These are phyloP conservation scores for Hystrix brachyura DNA, from an alignment of 2,113 vertebrate species.

Conservation along the genomic window DNA sequence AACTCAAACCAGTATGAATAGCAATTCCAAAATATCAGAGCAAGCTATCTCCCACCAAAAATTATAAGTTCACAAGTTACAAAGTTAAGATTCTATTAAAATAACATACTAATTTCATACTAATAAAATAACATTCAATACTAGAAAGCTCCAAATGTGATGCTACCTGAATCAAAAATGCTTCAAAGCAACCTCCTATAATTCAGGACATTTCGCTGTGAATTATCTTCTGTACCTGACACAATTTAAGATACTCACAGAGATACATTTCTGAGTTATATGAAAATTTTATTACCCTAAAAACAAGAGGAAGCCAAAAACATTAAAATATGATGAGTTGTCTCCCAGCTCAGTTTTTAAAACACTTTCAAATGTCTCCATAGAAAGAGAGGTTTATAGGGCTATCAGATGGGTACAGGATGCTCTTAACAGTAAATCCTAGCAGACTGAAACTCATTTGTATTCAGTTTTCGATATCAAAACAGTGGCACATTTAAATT, in stretches of 20 bases:
- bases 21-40: not conserved
- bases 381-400: not conserved
- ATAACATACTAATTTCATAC: not conserved
- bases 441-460: constrained; percentile 17
- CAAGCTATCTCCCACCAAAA: not conserved
- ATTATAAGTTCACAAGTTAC: not conserved
- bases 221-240: constrained; percentile 7
- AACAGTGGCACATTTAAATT: constrained; percentile 37
- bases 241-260: not conserved
- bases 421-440: constrained; percentile 28
- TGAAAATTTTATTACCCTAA: constrained; percentile 37
- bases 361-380: constrained; percentile 45
- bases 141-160: constrained; percentile 47
- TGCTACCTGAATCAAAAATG: not conserved
- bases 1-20: constrained; percentile 51
- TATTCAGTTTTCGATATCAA: constrained; percentile 34
- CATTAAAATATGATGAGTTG: constrained; percentile 20
- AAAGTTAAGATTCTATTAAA: constrained; percentile 24
- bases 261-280: not conserved
- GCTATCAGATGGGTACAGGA: not conserved
- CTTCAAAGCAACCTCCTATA: not conserved
- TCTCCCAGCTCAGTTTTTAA: constrained; percentile 28
- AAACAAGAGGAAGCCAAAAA: constrained; percentile 60
- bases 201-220: constrained; percentile 22
- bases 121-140: not conserved